phyloP scores from a whole-genome alignment of 2,888 invertebrate genomes.

The Allacma fusca region DNA sequence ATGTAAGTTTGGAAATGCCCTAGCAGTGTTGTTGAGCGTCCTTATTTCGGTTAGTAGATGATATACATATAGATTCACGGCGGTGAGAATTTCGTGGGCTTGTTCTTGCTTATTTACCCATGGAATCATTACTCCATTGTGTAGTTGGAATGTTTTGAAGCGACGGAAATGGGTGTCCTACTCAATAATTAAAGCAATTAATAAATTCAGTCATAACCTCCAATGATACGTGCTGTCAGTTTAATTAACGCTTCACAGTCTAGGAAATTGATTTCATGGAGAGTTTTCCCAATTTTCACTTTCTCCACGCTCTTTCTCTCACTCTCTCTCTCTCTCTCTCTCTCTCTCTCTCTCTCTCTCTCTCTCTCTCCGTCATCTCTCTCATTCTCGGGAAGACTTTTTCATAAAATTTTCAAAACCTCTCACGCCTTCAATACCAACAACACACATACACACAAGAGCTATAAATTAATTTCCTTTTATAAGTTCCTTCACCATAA shows the following conservation, averaged over 20 bases:
- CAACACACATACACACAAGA: not conserved
- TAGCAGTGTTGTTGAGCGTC: not conserved
- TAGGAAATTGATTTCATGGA: not conserved
- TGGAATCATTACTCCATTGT: not conserved
- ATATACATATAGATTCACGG: too few relatives aligned
- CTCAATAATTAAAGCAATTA: constrained; percentile 1
- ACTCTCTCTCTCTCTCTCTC: not conserved
- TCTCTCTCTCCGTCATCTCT: not conserved
- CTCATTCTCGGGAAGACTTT: not conserved
- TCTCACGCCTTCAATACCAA: not conserved
- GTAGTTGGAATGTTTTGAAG: not conserved
- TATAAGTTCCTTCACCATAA: not conserved
- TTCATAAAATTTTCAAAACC: not conserved
- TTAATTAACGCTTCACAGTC: not conserved
- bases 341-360: not conserved
- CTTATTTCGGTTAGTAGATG: too few relatives aligned
- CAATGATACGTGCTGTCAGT: not conserved
- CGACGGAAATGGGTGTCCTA: not conserved
- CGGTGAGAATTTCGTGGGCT: not conserved
- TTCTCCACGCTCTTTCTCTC: not conserved
- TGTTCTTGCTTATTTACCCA: constrained; percentile 6
- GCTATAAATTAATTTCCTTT: constrained; percentile 12
- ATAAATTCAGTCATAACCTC: constrained; percentile 8
- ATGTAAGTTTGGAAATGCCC: not conserved
- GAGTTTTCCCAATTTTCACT: not conserved